Conservation (phyloP, 2,797 vertebrate genomes). For the Sebastes wilsoni region DNA sequence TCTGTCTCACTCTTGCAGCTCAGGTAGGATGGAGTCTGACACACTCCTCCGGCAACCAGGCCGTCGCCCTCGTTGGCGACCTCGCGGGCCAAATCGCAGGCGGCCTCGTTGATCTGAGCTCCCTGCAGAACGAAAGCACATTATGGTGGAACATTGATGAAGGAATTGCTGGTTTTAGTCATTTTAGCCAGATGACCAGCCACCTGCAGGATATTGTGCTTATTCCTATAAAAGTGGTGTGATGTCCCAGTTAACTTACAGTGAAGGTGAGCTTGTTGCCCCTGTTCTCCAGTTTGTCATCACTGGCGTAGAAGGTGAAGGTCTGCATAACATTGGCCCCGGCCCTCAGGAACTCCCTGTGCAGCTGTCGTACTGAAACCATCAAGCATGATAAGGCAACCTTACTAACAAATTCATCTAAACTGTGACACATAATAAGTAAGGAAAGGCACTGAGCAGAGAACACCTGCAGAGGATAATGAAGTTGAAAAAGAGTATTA, state of each 20-base stretch:
- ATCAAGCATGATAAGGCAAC: neutral
- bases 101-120: constrained; percentile 93
- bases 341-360: constrained; percentile 93
- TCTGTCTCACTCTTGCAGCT: constrained; percentile 93
- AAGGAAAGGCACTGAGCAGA: neutral
- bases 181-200: neutral
- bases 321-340: constrained; percentile 93
- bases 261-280: constrained; percentile 86
- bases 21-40: constrained; percentile 94
- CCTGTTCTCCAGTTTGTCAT: constrained; percentile 95
- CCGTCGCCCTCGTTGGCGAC: constrained; percentile 93
- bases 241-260: constrained; percentile 45
- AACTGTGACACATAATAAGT: neutral
- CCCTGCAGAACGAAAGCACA: constrained; percentile 72
- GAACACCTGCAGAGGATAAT: neutral
- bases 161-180: neutral
- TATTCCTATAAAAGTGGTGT: neutral
- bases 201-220: neutral
- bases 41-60: constrained; percentile 94
- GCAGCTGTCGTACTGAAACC: constrained; percentile 90
- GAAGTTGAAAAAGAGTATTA: neutral
- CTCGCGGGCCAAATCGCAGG: constrained; percentile 92
- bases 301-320: constrained; percentile 94
- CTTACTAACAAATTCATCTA: neutral
- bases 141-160: neutral